Evolutionary conservation across 1,140 invertebrate genomes (phyloP), one percentile per base, ranked within the genome.

Genomic region (Drosophila murphyi): DNA sequence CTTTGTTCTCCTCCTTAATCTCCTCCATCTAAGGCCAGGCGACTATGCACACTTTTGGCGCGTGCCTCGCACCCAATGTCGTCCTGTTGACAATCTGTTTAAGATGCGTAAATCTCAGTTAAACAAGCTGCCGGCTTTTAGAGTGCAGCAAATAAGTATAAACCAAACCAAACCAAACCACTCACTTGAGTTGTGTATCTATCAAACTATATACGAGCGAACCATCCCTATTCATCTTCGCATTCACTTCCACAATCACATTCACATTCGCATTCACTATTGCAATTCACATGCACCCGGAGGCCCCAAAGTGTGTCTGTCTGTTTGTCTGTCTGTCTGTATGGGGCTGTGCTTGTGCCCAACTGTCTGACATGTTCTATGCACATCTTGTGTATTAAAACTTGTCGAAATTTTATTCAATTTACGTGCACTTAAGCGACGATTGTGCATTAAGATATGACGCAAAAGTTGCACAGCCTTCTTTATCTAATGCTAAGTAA

Each of bases 371-470:
- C 45, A 60, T 78, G 70, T 65, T 75, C 70, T 72, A 67, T 85
- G 78, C 82, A 72, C 77, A 79, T 79, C 79, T 76, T 74, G 78
- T 82, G 83, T 82, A 88, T 88, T 88, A 88, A 89, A 88, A 85
- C 85, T 89, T 88, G 85, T 88, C 85, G 74, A 89, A 88, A 89
- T 85, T 89, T 78, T 89, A 88, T 88, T 88, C 85, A 88, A 88
- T 88, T 88, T 88, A 88, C 74, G 81, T 89, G 85, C 85, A 88
- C 85, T 88, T 89, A 88, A 79, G 83, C 85, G 85, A 88, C 83
- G 85, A 88, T 89, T 88, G 83, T 80, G 80, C 80, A 88, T 88
- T 80, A 88, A 89, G 85, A 89, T 59, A 65, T 59, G 80, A 88
- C 80, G 76, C 80, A 83, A 60, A 80, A 63, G 50, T 72, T 80